These are phyloP conservation scores for Brenthis ino DNA, from an alignment of 2,888 invertebrate species.

Conservation along the genomic window DNA sequence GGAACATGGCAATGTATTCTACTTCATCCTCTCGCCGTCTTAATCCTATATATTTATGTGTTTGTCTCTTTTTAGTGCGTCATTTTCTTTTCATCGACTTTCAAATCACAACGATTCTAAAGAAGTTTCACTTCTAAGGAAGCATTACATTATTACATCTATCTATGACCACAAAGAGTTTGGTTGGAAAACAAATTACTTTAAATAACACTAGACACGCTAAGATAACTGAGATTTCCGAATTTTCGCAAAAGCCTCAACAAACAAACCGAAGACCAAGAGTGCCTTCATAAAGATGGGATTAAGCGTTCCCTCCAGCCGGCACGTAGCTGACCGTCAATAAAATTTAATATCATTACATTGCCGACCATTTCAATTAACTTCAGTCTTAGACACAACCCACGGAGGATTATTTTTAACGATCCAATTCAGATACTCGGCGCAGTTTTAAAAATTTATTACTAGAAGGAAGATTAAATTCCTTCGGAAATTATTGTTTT, in stretches of 20 bases:
- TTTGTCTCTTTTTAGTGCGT: no score
- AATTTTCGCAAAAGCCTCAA: constrained; percentile 4
- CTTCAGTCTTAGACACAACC: constrained; percentile 36
- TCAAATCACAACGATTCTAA: no score
- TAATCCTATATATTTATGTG: no score
- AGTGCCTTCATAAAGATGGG: constrained; percentile 31
- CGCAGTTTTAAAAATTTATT: constrained; percentile 14
- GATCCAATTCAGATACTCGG: constrained; percentile 15
- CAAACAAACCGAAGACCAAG: constrained; percentile 15
- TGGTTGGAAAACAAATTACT: no score
- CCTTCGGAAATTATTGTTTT: constrained; percentile 1
- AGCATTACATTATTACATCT: no score
- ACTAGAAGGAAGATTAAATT: constrained; percentile 3
- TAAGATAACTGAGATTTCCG: background rate
- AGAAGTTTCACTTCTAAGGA: no score
- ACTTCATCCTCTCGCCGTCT: no score
- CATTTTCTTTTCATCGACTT: no score
- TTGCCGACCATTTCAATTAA: constrained; percentile 45
- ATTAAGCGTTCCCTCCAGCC: constrained; percentile 27
- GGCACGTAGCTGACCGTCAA: constrained; percentile 45
- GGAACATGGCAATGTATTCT: no score
- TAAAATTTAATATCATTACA: constrained; percentile 46
- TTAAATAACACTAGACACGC: no score
- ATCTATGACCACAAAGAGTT: no score
- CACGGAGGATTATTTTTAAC: constrained; percentile 25